phyloP scores from a whole-genome alignment of 2,797 vertebrate genomes.

The Lacerta viridis region DNA sequence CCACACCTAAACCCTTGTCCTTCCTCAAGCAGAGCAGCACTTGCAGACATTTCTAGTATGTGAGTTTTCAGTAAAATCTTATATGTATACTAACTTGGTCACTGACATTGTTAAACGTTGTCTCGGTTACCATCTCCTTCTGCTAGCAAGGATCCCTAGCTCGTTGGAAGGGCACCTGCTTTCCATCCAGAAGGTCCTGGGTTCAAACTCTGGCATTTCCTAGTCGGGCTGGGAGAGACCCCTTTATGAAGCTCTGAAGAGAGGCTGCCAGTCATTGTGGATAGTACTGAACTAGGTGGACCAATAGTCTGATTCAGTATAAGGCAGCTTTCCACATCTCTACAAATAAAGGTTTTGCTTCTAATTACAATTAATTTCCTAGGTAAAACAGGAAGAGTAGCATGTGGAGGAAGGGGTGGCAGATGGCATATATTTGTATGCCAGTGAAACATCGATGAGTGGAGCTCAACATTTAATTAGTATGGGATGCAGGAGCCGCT shows the following conservation, averaged over 20 bases:
- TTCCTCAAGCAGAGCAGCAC: background rate
- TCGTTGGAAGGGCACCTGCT: too few species aligned
- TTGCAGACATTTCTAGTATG: background rate
- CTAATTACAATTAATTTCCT: constrained; percentile 29
- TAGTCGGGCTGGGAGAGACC: too few species aligned
- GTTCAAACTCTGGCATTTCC: too few species aligned
- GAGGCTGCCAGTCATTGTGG: too few species aligned
- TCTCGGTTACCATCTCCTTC: too few species aligned
- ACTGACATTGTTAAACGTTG: background rate
- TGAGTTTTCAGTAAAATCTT: background rate
- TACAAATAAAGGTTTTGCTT: too few species aligned
- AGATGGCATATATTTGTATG: constrained; percentile 51
- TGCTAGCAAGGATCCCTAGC: too few species aligned
- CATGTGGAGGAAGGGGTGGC: constrained; percentile 27
- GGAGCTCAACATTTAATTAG: constrained; percentile 47
- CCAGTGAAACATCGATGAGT: constrained; percentile 40
- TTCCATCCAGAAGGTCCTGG: too few species aligned
- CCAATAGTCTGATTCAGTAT: too few species aligned
- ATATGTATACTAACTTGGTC: background rate
- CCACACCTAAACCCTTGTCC: background rate
- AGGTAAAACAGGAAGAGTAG: constrained; percentile 44
- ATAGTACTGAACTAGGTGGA: too few species aligned
- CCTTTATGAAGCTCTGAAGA: too few species aligned
- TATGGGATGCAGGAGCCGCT: background rate
- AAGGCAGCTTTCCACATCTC: too few species aligned